Conservation (phyloP, 2,113 vertebrate species). For the Serilophus lunatus region DNA sequence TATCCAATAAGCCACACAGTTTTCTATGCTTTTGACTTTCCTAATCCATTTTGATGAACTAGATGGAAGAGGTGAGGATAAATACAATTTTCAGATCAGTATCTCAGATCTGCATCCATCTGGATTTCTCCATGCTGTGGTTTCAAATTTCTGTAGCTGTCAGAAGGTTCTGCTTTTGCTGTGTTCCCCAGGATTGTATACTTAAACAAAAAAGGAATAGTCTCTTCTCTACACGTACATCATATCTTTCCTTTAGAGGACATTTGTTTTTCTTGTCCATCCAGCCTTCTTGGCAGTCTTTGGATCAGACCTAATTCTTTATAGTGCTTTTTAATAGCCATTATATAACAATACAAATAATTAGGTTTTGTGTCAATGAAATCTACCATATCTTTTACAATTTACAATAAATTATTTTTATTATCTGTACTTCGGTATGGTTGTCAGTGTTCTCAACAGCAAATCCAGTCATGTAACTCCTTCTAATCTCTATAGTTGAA, state of each 20-base stretch:
- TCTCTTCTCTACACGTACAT: not conserved
- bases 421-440: not conserved
- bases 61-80: not conserved
- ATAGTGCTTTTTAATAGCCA: not conserved
- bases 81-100: not conserved
- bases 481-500: not conserved
- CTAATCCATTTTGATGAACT: not conserved
- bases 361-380: not conserved
- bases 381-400: not conserved
- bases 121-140: not conserved
- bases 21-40: not conserved
- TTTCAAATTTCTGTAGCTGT: not conserved
- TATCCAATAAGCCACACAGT: not conserved
- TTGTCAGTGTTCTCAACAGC: not conserved
- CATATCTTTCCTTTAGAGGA: not conserved
- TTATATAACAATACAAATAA: not conserved
- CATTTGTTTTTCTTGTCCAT: not conserved
- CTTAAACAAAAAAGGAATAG: not conserved
- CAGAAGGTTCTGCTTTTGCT: not conserved
- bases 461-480: not conserved
- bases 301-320: not conserved
- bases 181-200: not conserved
- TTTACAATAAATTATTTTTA: not conserved
- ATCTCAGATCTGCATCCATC: not conserved
- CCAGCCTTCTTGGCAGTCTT: not conserved